These are phyloP conservation scores for Triplophysa rosa DNA, from an alignment of 2,113 vertebrate species.

Conservation along the genomic window DNA sequence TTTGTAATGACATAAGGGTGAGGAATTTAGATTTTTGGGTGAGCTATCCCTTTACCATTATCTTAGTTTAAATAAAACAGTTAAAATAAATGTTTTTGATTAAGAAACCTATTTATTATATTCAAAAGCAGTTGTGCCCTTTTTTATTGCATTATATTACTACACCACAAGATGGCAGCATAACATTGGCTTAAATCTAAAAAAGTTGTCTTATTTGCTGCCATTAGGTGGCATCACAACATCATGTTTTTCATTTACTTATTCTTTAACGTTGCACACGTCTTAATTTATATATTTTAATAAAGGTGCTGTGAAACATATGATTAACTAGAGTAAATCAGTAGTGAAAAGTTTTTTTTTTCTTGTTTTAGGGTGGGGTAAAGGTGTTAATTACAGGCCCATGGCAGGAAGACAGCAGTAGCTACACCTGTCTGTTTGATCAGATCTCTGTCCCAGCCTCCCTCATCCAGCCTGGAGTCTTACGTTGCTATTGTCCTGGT, in stretches of 20 bases:
- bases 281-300: background rate
- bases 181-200: background rate
- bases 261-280: background rate
- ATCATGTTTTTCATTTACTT: background rate
- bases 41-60: background rate
- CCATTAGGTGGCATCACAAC: constrained; percentile 51
- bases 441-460: constrained; percentile 98
- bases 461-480: constrained; percentile 94
- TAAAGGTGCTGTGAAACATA: constrained; percentile 25
- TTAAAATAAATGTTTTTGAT: background rate
- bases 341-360: background rate
- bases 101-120: background rate
- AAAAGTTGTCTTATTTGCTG: constrained; percentile 28
- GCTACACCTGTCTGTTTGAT: constrained; percentile 98
- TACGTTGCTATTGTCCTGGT: constrained; percentile 99
- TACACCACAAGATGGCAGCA: constrained; percentile 52
- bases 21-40: no score
- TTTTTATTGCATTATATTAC: background rate
- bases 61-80: background rate
- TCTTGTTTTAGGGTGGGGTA: constrained; percentile 85
- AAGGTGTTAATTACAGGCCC: constrained; percentile 98
- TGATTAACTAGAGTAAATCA: constrained; percentile 47
- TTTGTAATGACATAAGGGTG: no score
- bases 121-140: background rate
- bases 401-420: constrained; percentile 96